Evolutionary conservation across 2,113 vertebrate species (phyloP).

Genomic region (Eptesicus fuscus): DNA sequence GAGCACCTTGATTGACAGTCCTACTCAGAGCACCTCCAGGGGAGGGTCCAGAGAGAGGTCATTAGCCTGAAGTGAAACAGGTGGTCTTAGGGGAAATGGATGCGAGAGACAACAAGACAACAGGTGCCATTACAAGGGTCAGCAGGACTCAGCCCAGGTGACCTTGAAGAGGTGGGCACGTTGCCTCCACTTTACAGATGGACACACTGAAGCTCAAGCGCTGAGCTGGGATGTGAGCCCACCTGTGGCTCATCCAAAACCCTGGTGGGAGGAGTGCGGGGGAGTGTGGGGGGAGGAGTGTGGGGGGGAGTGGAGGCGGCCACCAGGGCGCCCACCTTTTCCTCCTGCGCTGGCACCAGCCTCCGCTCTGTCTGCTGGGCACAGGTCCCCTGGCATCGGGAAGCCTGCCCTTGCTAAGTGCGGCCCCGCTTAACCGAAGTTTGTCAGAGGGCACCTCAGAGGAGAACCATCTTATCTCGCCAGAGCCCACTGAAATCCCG

Average conservation of each 20-base stretch:
- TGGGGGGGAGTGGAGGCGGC: too few species aligned
- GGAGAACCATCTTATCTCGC: slow-evolving; percentile 53
- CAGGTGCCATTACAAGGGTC: rapidly evolving
- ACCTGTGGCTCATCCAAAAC: neutral
- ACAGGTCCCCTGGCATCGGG: neutral
- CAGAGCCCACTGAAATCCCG: slow-evolving; percentile 61
- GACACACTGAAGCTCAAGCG: neutral
- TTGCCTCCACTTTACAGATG: neutral
- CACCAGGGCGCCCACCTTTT: neutral
- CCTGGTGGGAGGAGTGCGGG: neutral
- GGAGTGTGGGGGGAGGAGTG: too few species aligned
- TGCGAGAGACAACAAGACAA: neutral
- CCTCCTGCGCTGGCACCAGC: neutral
- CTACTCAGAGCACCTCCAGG: neutral
- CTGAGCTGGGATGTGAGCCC: neutral
- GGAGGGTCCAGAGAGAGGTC: neutral
- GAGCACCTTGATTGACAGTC: neutral
- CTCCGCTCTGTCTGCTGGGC: neutral
- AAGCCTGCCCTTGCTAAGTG: neutral
- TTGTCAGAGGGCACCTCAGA: slow-evolving; percentile 63
- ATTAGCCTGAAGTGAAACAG: neutral
- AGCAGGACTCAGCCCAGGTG: neutral
- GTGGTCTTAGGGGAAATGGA: neutral
- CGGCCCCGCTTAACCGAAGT: slow-evolving; percentile 57
- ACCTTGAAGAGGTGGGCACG: neutral